Evolutionary conservation across 2,888 invertebrate genomes (phyloP), one percentile per base, ranked within the genome.

Genomic region (Apeira syringaria): DNA sequence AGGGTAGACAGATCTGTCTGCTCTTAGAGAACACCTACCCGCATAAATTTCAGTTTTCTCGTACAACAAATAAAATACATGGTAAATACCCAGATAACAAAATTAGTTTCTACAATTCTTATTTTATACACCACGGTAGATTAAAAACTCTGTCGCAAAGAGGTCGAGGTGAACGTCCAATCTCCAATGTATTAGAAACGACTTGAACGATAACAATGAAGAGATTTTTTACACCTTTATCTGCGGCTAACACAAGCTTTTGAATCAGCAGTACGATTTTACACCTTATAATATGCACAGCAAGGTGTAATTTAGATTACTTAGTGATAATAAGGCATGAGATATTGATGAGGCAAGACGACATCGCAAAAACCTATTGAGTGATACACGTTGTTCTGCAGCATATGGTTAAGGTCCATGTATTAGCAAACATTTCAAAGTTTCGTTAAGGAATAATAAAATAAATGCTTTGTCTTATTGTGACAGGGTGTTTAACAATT

Each of bases 131-230:
- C 8, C 5, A 29, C 1, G 9, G 9, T 20, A 20, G 7, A 34
- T 32, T 11, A 13, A 24, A 40, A 36, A 13, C 27, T 9, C 10
- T 40, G 32, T 37, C 27, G 24, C 32, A 52, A 43, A 40, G 51
- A 45, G 52, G 58, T 52, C 56, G 56, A 64, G 68, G 68, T 61
- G 50, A 46, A 41, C 30, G 39, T 28, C n/a, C n/a, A n/a, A n/a
- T n/a, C 38, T 39, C 43, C 31, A 37, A 47, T 37, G 43, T 37
- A 50, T 56, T 36, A 47, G 39, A 11, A 31, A 18, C 35, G 9
- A n/a, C 30, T 27, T 27, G 17, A 35, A 25, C 44, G 61, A 61
- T 70, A 72, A 74, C 73, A 73, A 71, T 68, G 70, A 66, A 55
- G 53, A 40, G 43, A 59, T 64, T 68, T 70, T 67, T 43, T 64